Conservation (phyloP, 2,888 invertebrate genomes). For the Harmothoe impar region DNA sequence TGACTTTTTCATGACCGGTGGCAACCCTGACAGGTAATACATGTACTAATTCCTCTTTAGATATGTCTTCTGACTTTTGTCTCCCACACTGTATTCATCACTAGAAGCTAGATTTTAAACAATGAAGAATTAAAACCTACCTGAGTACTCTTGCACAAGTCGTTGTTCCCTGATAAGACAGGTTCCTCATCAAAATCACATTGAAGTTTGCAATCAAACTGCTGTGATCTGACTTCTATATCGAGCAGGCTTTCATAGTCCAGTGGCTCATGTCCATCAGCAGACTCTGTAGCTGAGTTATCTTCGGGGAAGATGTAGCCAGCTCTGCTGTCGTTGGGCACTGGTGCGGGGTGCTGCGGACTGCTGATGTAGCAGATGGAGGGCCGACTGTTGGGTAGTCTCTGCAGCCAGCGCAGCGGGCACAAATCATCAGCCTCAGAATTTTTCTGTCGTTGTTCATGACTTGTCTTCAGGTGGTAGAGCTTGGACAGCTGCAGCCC, state of each 20-base stretch:
- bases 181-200: neutral
- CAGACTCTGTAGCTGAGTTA: neutral
- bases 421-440: neutral
- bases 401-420: neutral
- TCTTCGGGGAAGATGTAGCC: neutral
- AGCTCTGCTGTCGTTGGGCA: neutral
- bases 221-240: neutral
- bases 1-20: too few relatives aligned
- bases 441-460: neutral
- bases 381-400: neutral
- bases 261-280: neutral
- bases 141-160: too few relatives aligned
- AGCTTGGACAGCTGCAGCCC: slow-evolving; percentile 36
- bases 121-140: too few relatives aligned
- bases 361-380: neutral
- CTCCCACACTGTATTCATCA: too few relatives aligned
- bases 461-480: neutral
- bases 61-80: too few relatives aligned
- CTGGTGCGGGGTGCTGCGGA: neutral
- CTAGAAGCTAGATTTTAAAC: too few relatives aligned
- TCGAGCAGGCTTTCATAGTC: slow-evolving; percentile 36
- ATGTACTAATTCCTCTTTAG: too few relatives aligned
- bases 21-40: too few relatives aligned
- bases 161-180: too few relatives aligned
- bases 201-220: slow-evolving; percentile 14